A percentile compares a stretch with the other conserved stretches of the same genome.
Conservation (phyloP, 2,113 vertebrate genomes). For the Ivindomyrus marchei region DNA sequence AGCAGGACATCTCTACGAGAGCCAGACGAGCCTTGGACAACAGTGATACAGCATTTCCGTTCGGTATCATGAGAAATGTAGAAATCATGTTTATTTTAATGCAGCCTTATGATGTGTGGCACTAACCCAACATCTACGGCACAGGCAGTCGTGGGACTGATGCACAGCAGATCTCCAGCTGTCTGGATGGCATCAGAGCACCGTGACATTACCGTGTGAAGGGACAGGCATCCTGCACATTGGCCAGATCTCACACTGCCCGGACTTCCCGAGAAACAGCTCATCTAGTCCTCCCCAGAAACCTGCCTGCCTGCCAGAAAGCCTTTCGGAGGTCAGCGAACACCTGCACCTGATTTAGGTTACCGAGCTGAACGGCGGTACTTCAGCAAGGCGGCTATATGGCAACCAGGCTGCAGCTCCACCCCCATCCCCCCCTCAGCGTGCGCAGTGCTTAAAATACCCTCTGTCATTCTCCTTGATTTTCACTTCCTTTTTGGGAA, state of each 20-base stretch:
- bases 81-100: not conserved
- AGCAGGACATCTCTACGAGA: not conserved
- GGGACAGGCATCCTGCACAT: not conserved
- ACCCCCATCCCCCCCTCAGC: not conserved
- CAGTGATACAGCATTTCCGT: not conserved
- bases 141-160: not conserved
- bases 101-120: not conserved
- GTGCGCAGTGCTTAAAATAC: not conserved
- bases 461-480: not conserved
- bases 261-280: not conserved
- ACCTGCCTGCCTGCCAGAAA: not conserved
- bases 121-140: not conserved
- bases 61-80: not conserved
- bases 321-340: not conserved
- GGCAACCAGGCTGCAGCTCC: not conserved
- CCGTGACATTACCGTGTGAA: not conserved
- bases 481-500: not conserved
- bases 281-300: not conserved
- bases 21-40: not conserved
- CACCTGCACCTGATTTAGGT: not conserved
- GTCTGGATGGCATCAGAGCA: not conserved
- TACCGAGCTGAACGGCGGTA: not conserved
- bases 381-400: not conserved
- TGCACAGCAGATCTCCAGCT: not conserved
- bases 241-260: not conserved